These are phyloP conservation scores for Teinopalpus imperialis DNA, from an alignment of 2,888 invertebrate species.

Conservation along the genomic window DNA sequence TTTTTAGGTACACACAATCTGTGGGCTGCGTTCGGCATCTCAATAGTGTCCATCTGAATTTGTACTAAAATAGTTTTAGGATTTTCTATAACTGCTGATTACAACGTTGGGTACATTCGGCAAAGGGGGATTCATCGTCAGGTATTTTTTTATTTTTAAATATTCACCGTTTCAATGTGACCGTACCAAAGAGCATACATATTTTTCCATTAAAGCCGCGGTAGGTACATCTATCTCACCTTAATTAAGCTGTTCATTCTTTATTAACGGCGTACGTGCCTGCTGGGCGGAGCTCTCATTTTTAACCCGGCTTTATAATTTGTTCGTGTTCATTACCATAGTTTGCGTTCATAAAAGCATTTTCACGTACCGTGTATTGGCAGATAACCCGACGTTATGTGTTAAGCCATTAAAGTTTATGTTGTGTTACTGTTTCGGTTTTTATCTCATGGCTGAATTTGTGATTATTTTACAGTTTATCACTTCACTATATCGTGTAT, in stretches of 20 bases:
- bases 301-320: constrained; percentile 19
- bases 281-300: constrained; percentile 2
- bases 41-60: no score
- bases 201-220: constrained; percentile 4
- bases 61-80: no score
- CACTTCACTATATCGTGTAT: no score
- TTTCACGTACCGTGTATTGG: constrained; percentile 10
- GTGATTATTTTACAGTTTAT: no score
- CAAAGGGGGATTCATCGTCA: no score
- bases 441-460: constrained; percentile 2
- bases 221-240: constrained; percentile 1
- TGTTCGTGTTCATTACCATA: constrained; percentile 11
- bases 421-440: not conserved
- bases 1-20: no score
- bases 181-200: constrained; percentile 3
- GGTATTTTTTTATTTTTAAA: no score
- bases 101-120: no score
- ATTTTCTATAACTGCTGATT: no score
- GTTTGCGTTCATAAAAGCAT: constrained; percentile 15
- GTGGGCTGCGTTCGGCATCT: no score
- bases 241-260: constrained; percentile 17
- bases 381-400: not conserved
- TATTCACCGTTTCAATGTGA: constrained; percentile 16
- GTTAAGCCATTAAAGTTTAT: not conserved
- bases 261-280: constrained; percentile 12